These are phyloP conservation scores for Poecilia wingei DNA, from an alignment of 2,797 vertebrate genomes.

Conservation along the genomic window DNA sequence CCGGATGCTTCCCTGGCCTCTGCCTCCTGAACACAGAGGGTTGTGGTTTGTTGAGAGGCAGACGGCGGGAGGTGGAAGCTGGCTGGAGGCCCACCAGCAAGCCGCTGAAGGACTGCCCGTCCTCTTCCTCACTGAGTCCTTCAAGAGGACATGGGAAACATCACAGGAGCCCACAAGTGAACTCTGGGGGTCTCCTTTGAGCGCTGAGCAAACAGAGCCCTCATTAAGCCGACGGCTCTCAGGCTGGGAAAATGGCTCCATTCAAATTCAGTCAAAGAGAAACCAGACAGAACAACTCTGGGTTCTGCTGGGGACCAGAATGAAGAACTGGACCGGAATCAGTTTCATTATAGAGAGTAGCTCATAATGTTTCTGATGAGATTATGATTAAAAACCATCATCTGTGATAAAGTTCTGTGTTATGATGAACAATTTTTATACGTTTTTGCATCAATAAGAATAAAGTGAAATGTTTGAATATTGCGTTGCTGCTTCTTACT, in stretches of 20 bases:
- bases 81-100: slow-evolving; percentile 20
- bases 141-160: slow-evolving; percentile 63
- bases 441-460: not conserved
- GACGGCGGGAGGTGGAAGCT: slow-evolving; percentile 46
- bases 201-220: slow-evolving; percentile 58
- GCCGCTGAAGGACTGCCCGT: slow-evolving; percentile 1
- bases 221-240: slow-evolving; percentile 40
- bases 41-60: slow-evolving; percentile 31
- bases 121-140: slow-evolving; percentile 48
- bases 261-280: slow-evolving; percentile 1
- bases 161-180: slow-evolving; percentile 42
- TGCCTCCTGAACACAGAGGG: slow-evolving; percentile 35
- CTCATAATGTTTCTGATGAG: not conserved
- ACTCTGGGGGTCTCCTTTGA: slow-evolving; percentile 48
- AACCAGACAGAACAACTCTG: not conserved
- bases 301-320: not conserved
- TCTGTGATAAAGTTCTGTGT: not conserved
- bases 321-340: not conserved
- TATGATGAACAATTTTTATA: not conserved
- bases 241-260: slow-evolving; percentile 18
- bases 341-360: not conserved
- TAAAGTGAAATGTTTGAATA: not conserved
- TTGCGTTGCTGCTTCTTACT: not conserved
- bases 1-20: slow-evolving; percentile 29
- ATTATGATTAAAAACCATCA: not conserved